phyloP scores from a whole-genome alignment of 2,113 vertebrate species.

The Sebastes fasciatus region DNA sequence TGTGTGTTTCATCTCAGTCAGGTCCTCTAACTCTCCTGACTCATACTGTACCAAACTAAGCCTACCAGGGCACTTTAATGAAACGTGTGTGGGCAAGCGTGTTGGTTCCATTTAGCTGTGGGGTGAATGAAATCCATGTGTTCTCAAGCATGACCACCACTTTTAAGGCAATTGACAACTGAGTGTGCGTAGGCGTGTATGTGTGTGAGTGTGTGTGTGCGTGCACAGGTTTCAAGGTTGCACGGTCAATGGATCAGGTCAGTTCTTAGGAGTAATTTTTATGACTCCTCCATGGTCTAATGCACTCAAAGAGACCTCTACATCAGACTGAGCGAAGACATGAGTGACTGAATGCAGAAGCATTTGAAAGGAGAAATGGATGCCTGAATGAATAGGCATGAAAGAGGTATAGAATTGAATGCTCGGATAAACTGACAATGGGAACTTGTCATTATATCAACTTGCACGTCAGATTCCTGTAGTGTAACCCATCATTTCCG shows the following conservation, averaged over 20 bases:
- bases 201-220: constrained; percentile 7
- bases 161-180: constrained; percentile 65
- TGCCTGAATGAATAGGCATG: constrained; percentile 34
- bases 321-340: constrained; percentile 37
- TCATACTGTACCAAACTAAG: constrained; percentile 57
- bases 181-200: constrained; percentile 4
- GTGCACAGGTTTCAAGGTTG: constrained; percentile 54
- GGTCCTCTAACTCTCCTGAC: constrained; percentile 54
- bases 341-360: constrained; percentile 54
- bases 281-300: constrained; percentile 55
- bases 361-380: constrained; percentile 37
- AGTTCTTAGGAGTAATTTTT: constrained; percentile 58
- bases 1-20: constrained; percentile 38
- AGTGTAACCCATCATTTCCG: constrained; percentile 16
- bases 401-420: constrained; percentile 32
- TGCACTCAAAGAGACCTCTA: constrained; percentile 47
- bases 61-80: constrained; percentile 62
- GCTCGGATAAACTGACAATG: constrained; percentile 34
- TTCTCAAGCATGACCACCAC: constrained; percentile 74
- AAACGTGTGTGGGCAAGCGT: constrained; percentile 67
- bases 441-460: constrained; percentile 33
- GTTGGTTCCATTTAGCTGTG: constrained; percentile 67
- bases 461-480: constrained; percentile 1
- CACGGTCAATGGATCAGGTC: constrained; percentile 56
- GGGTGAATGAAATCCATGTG: constrained; percentile 64